These are phyloP conservation scores for Zosterops lateralis DNA, from an alignment of 2,113 vertebrate genomes.

Conservation along the genomic window DNA sequence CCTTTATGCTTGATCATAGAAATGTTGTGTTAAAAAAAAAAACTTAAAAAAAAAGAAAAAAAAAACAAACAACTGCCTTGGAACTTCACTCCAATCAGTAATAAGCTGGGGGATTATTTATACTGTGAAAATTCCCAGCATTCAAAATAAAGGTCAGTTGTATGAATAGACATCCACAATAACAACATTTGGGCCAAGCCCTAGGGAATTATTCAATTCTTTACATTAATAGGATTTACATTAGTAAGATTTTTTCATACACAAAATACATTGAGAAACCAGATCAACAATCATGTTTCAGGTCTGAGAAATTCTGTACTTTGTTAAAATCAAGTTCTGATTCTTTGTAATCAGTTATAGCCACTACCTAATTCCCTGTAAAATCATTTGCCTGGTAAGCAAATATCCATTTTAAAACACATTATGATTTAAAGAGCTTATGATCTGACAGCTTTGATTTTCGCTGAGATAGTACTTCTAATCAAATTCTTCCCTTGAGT, in stretches of 20 bases:
- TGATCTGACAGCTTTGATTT: not conserved
- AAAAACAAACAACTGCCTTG: not conserved
- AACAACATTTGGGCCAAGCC: not conserved
- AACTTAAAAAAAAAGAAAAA: not conserved
- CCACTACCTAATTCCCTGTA: not conserved
- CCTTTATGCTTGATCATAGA: not conserved
- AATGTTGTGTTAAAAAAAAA: not conserved
- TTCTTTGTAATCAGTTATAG: not conserved
- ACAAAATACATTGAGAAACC: not conserved
- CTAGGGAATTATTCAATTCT: not conserved
- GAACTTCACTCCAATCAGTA: not conserved
- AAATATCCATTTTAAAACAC: not conserved
- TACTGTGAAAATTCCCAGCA: not conserved
- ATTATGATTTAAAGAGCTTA: not conserved
- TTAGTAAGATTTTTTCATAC: not conserved
- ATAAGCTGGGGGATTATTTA: not conserved
- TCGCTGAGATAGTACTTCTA: not conserved
- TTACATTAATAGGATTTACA: not conserved
- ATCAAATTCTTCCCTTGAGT: not conserved
- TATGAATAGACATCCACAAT: not conserved
- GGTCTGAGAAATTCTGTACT: not conserved
- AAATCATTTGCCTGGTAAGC: not conserved
- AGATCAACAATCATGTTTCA: not conserved
- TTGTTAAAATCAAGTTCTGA: not conserved
- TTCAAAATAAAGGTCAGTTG: not conserved